Percentiles rank a stretch among this genome's conserved stretches.
Conservation (phyloP, 2,113 vertebrate genomes). For the Pitta sordida region DNA sequence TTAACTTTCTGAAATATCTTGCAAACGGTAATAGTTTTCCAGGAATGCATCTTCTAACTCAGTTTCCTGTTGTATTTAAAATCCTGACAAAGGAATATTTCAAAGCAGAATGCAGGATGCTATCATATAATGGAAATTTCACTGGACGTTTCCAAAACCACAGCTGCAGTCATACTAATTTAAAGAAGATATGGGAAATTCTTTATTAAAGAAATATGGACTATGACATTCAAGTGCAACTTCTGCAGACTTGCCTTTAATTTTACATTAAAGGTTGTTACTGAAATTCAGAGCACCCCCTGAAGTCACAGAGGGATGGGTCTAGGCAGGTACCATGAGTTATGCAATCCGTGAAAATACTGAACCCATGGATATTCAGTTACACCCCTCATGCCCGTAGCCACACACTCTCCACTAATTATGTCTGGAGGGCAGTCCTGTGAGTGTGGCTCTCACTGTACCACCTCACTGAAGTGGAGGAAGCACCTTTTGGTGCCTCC, state of each 20-base stretch:
- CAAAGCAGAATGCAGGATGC: background rate
- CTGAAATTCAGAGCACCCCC: background rate
- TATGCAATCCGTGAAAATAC: no score
- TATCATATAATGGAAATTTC: background rate
- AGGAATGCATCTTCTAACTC: constrained; percentile 16
- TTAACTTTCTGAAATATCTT: constrained; percentile 1
- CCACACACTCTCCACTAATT: no score
- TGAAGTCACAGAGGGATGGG: no score
- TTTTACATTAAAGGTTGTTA: background rate
- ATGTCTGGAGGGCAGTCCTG: no score
- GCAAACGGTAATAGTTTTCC: background rate
- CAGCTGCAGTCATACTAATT: background rate
- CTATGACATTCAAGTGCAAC: background rate
- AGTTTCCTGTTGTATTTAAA: constrained; percentile 37
- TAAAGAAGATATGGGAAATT: background rate
- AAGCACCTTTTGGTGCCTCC: no score
- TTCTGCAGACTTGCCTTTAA: background rate
- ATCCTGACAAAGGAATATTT: background rate
- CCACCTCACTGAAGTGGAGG: no score
- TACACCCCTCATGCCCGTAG: no score
- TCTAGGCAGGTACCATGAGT: no score
- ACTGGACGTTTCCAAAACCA: background rate
- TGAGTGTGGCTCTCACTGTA: no score
- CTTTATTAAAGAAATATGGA: background rate
- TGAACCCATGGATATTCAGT: no score